Percentiles rank a stretch among this genome's conserved stretches.
Conservation (phyloP, 1,140 invertebrate species). For the Ctenoplectra terminalis region DNA sequence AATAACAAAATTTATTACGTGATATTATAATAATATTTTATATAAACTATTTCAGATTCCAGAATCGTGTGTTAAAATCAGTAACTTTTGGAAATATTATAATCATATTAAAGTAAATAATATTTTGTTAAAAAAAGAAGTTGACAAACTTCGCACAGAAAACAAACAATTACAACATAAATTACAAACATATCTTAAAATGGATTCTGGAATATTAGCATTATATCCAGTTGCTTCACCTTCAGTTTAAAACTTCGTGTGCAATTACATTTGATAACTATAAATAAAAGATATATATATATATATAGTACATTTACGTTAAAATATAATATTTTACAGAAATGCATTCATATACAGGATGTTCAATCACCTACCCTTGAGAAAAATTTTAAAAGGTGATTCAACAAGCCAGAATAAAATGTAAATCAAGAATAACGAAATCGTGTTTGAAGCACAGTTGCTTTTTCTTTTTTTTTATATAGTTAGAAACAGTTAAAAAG, state of each 20-base stretch:
- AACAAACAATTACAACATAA: constrained; percentile 72
- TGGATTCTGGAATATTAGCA: constrained; percentile 59
- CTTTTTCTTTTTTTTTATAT: too few species aligned
- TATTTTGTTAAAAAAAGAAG: constrained; percentile 66
- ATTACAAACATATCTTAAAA: constrained; percentile 70
- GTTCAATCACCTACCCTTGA: too few species aligned
- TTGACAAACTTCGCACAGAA: constrained; percentile 63
- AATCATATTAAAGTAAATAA: constrained; percentile 77
- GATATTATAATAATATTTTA: not conserved
- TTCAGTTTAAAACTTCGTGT: constrained; percentile 21
- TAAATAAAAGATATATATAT: not conserved
- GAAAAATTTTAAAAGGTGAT: too few species aligned
- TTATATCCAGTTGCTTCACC: constrained; percentile 44
- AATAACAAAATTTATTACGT: not conserved
- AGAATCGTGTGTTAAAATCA: constrained; percentile 72
- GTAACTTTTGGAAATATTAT: constrained; percentile 78
- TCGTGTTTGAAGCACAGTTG: too few species aligned
- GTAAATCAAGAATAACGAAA: too few species aligned
- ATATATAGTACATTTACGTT: not conserved
- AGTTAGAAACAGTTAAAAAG: too few species aligned
- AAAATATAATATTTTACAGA: not conserved
- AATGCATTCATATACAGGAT: not conserved
- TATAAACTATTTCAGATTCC: constrained; percentile 62
- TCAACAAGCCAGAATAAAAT: too few species aligned
- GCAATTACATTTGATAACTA: not conserved